A percentile compares a stretch with the other conserved stretches of the same genome.
phyloP scores from a whole-genome alignment of 1,140 invertebrate genomes.

The Araneus ventricosus region DNA sequence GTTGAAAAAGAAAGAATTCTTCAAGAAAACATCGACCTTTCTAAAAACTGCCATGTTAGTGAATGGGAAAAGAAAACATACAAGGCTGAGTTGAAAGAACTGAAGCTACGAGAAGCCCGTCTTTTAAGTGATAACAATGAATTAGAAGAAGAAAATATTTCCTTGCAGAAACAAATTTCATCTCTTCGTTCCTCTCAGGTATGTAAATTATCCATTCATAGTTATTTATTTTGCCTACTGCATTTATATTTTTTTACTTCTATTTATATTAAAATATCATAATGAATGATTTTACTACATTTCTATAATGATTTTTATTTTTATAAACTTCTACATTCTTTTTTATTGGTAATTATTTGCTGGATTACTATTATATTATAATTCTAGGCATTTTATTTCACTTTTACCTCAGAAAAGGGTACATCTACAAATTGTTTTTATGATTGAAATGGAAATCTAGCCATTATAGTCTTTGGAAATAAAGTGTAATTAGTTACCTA shows the following conservation, averaged over 20 bases:
- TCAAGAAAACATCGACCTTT: conserved; percentile 85
- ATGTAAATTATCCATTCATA: conserved; percentile 26
- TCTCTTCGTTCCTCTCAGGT: conserved; percentile 88
- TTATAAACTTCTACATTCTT: too few relatives aligned
- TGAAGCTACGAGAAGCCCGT: conserved; percentile 93
- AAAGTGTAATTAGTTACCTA: too few relatives aligned
- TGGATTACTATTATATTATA: too few relatives aligned
- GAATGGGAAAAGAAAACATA: conserved; percentile 90
- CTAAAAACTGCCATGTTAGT: conserved; percentile 89
- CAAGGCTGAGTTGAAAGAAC: conserved; percentile 91
- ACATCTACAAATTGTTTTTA: too few relatives aligned
- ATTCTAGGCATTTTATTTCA: too few relatives aligned
- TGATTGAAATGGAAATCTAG: too few relatives aligned
- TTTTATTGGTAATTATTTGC: too few relatives aligned
- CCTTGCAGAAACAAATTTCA: conserved; percentile 98
- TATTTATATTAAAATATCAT: not conserved
- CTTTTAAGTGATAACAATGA: conserved; percentile 96
- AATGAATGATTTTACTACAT: too few relatives aligned
- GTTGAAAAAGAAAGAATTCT: conserved; percentile 86
- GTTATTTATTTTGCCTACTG: too few relatives aligned
- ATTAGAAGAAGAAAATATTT: conserved; percentile 98
- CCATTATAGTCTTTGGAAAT: too few relatives aligned
- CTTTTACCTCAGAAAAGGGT: too few relatives aligned
- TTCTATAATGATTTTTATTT: too few relatives aligned
- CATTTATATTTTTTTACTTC: not conserved